Conservation (phyloP, 2,888 invertebrate species). For the Scaptomyza polygonia region DNA sequence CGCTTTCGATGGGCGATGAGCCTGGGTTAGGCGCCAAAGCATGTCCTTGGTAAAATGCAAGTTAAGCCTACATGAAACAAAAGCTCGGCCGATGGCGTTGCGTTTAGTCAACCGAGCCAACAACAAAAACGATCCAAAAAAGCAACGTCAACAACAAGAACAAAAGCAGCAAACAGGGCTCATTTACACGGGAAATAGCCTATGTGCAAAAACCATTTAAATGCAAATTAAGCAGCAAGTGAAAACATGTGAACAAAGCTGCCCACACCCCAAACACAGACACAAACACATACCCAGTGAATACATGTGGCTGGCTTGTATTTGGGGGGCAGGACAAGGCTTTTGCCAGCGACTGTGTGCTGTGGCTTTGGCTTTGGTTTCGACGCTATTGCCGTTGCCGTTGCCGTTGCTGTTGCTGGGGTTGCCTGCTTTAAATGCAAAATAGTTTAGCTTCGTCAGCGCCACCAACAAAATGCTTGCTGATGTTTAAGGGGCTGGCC, state of each 20-base stretch:
- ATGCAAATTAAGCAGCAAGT: constrained; percentile 83
- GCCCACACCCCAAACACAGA: constrained; percentile 27
- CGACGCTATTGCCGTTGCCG: constrained; percentile 9
- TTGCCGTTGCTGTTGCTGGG: constrained; percentile 12
- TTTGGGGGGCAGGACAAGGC: constrained; percentile 43
- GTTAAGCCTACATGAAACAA: constrained; percentile 56
- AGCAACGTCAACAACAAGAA: constrained; percentile 15
- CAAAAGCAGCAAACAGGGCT: constrained; percentile 63
- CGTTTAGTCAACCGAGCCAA: constrained; percentile 39
- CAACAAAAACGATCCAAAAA: constrained; percentile 16
- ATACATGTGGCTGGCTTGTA: constrained; percentile 37
- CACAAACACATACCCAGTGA: constrained; percentile 5
- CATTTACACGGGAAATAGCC: constrained; percentile 82
- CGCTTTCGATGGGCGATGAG: constrained; percentile 13
- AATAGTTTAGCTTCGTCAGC: constrained; percentile 68
- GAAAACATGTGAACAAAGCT: constrained; percentile 81
- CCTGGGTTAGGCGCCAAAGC: constrained; percentile 3
- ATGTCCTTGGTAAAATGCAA: constrained; percentile 61
- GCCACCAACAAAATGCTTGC: constrained; percentile 67
- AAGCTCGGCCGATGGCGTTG: constrained; percentile 43
- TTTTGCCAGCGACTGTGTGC: constrained; percentile 27
- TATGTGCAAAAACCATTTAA: constrained; percentile 83
- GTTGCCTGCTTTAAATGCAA: constrained; percentile 70
- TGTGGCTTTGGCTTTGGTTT: constrained; percentile 30
- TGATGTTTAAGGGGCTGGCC: constrained; percentile 7